These are phyloP conservation scores for Torymus tubicola DNA, from an alignment of 2,888 invertebrate species.

Conservation along the genomic window DNA sequence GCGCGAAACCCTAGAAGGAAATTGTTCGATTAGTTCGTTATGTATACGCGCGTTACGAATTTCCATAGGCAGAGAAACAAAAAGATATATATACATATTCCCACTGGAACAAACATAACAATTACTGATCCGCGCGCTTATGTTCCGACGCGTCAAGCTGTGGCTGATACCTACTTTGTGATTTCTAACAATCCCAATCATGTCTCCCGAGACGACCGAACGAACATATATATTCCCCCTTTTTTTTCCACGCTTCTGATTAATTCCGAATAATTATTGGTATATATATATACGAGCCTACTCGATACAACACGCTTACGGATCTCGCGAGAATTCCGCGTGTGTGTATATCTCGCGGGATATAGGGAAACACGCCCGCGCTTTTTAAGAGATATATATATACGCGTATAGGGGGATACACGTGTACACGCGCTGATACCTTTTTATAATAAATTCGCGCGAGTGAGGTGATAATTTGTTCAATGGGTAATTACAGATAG, in stretches of 20 bases:
- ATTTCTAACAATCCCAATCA: constrained; percentile 9
- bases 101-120: background rate
- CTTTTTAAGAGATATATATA: too few species aligned
- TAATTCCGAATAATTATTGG: constrained; percentile 43
- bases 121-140: background rate
- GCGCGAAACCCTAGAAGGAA: constrained; percentile 5
- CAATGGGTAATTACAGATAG: constrained; percentile 48
- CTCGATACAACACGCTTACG: background rate
- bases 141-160: constrained; percentile 42
- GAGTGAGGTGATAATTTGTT: constrained; percentile 29
- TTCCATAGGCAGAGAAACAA: background rate
- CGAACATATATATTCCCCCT: background rate
- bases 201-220: background rate
- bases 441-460: constrained; percentile 10
- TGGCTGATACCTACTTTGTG: constrained; percentile 15
- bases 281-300: background rate
- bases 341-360: too few species aligned
- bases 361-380: too few species aligned
- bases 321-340: constrained; percentile 1
- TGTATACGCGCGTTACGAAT: constrained; percentile 11
- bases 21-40: constrained; percentile 49
- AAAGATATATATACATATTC: background rate
- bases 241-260: background rate
- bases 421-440: constrained; percentile 8
- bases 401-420: background rate